Conservation (phyloP, 1,140 invertebrate species). For the Brachystomella parvula region DNA sequence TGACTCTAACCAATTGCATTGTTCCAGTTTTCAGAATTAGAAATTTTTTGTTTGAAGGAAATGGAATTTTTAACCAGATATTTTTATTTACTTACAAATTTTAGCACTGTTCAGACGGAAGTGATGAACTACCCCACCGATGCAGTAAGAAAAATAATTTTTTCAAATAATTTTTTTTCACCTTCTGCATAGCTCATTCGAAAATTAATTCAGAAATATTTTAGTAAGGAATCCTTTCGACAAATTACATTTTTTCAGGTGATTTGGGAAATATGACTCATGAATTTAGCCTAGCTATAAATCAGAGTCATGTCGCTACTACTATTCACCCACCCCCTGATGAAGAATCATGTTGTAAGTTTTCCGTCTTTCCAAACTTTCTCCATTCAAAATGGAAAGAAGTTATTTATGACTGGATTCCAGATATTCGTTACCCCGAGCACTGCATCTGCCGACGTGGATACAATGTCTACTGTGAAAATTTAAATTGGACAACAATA, state of each 20-base stretch:
- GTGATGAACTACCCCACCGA: slow-evolving; percentile 4
- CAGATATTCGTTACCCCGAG: not conserved
- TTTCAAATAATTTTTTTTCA: no score
- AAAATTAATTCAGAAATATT: no score
- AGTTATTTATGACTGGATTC: no score
- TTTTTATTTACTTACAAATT: not conserved
- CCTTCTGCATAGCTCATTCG: no score
- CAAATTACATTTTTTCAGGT: no score
- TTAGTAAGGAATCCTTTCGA: no score
- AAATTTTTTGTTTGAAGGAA: not conserved
- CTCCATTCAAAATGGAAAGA: no score
- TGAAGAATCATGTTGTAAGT: slow-evolving; percentile 1
- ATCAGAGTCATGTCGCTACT: no score
- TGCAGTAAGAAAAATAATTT: not conserved
- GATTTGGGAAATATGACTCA: no score
- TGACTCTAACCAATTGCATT: not conserved
- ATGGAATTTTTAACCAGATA: not conserved
- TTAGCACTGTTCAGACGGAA: not conserved
- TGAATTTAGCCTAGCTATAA: no score
- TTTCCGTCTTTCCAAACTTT: not conserved
- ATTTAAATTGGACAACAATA: not conserved
- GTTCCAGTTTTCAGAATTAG: not conserved
- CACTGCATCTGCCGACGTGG: not conserved
- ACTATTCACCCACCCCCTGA: not conserved
- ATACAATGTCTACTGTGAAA: not conserved